Percentiles rank a stretch among this genome's conserved stretches.
These are phyloP conservation scores for Chironomus riparius DNA, from an alignment of 2,888 invertebrate species.

Conservation along the genomic window DNA sequence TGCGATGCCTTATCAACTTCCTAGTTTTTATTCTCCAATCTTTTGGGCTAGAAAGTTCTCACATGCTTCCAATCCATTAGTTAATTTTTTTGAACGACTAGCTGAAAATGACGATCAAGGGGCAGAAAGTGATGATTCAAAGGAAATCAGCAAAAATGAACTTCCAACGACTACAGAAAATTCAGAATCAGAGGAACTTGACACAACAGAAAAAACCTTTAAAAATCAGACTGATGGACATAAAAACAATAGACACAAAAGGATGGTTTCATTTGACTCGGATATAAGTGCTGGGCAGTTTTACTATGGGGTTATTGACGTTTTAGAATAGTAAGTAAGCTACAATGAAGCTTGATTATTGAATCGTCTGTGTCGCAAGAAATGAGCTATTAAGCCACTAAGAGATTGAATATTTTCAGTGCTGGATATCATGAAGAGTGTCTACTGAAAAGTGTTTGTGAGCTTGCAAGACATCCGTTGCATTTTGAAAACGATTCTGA, in stretches of 20 bases:
- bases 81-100: conserved; percentile 28
- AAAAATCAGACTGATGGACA: not conserved
- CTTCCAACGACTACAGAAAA: not conserved
- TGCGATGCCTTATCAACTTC: conserved; percentile 34
- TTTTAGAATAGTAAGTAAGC: conserved; percentile 29
- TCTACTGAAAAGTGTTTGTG: conserved; percentile 58
- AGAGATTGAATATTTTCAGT: too few relatives aligned
- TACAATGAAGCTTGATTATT: too few relatives aligned
- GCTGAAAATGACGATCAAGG: not conserved
- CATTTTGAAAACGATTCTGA: conserved; percentile 44
- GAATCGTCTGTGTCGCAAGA: too few relatives aligned
- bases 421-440: conserved; percentile 60
- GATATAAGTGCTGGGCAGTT: conserved; percentile 40
- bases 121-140: not conserved
- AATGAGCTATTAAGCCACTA: too few relatives aligned
- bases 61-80: not conserved
- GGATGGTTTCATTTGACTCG: not conserved
- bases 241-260: not conserved
- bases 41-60: conserved; percentile 8
- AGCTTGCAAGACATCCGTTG: conserved; percentile 54
- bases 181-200: not conserved
- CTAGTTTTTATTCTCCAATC: conserved; percentile 35
- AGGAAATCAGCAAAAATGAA: not conserved
- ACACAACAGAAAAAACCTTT: not conserved
- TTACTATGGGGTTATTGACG: conserved; percentile 37